Percentiles rank a stretch among this genome's conserved stretches.
phyloP scores from a whole-genome alignment of 2,797 vertebrate species.

The Threskiornis aethiopicus region DNA sequence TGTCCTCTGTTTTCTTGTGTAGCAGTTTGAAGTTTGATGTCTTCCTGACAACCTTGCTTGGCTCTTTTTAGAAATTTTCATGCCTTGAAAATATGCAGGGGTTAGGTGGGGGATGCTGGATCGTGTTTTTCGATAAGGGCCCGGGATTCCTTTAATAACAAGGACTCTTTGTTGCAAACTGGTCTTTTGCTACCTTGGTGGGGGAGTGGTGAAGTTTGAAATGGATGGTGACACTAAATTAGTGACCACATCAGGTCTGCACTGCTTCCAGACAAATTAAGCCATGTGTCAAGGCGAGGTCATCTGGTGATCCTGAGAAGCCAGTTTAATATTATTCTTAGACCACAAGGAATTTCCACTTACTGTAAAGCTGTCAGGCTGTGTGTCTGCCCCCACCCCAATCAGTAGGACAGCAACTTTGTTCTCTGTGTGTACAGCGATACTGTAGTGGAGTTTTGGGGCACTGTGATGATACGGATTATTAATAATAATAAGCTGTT shows the following conservation, averaged over 20 bases:
- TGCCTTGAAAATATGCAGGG: neutral
- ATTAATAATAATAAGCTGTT: neutral
- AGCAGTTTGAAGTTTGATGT: neutral
- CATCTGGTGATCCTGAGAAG: slow-evolving; percentile 23
- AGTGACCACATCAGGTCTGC: neutral
- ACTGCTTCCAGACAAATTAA: neutral
- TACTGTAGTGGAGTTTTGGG: neutral
- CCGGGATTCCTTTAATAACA: neutral
- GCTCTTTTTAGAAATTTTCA: neutral
- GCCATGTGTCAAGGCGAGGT: neutral
- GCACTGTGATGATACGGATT: neutral
- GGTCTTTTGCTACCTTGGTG: neutral
- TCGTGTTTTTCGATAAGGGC: neutral
- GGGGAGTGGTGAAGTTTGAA: neutral
- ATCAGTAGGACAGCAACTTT: neutral
- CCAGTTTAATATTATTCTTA: slow-evolving; percentile 14
- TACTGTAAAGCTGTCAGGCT: neutral
- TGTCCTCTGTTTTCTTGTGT: neutral
- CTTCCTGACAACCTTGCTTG: neutral
- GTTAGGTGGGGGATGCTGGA: neutral
- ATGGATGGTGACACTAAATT: neutral
- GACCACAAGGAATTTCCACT: slow-evolving; percentile 39
- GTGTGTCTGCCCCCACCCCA: neutral
- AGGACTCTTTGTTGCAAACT: neutral
- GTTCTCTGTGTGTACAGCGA: neutral